Conservation (phyloP, 64 coral and sea anemone species). For the Pachyseris speciosa region DNA sequence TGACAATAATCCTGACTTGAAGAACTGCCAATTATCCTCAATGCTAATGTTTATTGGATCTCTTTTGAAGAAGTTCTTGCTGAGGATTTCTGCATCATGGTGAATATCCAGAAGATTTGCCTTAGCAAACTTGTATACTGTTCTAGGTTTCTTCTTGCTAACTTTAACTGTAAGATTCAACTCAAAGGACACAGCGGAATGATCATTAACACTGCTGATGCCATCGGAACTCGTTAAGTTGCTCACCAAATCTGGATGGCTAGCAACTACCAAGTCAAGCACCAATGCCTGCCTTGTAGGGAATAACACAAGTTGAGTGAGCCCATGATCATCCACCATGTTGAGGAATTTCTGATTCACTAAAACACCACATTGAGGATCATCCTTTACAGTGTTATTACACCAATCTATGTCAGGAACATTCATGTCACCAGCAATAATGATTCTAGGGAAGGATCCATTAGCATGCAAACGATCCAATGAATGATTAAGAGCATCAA, state of each 20-base stretch:
- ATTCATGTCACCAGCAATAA: conserved; percentile 66
- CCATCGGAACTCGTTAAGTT: conserved; percentile 48
- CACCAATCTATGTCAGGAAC: conserved; percentile 54
- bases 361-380: conserved; percentile 37
- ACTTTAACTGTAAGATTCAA: conserved; percentile 61
- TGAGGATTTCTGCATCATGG: conserved; percentile 58
- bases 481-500: conserved; percentile 56
- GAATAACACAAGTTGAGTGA: conserved; percentile 8
- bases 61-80: conserved; percentile 63
- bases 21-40: conserved; percentile 41
- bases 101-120: conserved; percentile 56
- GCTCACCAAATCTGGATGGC: conserved; percentile 37
- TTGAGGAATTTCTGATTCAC: conserved; percentile 37
- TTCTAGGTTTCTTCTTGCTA: conserved; percentile 72
- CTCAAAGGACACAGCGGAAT: conserved; percentile 60
- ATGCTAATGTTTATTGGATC: conserved; percentile 25
- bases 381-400: conserved; percentile 21
- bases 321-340: background rate
- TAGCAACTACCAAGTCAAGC: too few species aligned
- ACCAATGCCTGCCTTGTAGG: background rate
- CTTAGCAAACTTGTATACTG: conserved; percentile 69
- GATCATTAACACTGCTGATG: conserved; percentile 30
- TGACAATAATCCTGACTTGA: conserved; percentile 38
- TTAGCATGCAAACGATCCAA: conserved; percentile 39
- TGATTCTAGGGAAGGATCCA: conserved; percentile 53